phyloP scores from a whole-genome alignment of 2,113 vertebrate genomes.

The Lasiurus cinereus region DNA sequence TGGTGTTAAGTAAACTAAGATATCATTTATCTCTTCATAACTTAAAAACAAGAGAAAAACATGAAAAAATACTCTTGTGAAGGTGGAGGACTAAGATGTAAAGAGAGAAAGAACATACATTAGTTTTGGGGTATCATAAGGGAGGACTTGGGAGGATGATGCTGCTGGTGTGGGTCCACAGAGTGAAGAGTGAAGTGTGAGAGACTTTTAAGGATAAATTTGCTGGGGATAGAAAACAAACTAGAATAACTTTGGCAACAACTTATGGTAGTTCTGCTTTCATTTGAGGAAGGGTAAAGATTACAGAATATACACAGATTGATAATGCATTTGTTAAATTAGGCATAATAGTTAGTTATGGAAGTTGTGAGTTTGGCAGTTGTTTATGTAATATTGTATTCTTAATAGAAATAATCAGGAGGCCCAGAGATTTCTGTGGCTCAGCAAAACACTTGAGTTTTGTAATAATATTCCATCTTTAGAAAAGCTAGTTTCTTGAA shows the following conservation, averaged over 20 bases:
- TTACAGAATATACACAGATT: background rate
- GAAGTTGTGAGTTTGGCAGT: constrained; percentile 27
- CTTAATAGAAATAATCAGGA: constrained; percentile 33
- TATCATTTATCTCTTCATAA: background rate
- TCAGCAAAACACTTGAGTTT: background rate
- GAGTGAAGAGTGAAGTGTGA: background rate
- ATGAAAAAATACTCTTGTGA: background rate
- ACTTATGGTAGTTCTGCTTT: background rate
- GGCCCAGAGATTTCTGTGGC: background rate
- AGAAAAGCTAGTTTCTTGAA: background rate
- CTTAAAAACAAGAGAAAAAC: background rate
- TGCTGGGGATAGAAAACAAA: background rate
- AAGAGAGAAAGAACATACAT: background rate
- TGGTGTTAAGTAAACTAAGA: background rate
- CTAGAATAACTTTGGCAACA: background rate
- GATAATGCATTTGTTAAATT: background rate
- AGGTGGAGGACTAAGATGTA: background rate
- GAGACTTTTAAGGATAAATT: background rate
- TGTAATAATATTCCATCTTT: background rate
- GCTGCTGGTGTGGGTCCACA: background rate
- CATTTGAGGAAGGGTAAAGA: background rate
- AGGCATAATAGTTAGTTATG: background rate
- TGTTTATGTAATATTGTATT: background rate
- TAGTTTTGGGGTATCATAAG: background rate
- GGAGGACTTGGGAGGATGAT: background rate